Evolutionary conservation across 1,140 invertebrate genomes (phyloP), one percentile per base, ranked within the genome.

Genomic region (Conopomorpha cramerella): DNA sequence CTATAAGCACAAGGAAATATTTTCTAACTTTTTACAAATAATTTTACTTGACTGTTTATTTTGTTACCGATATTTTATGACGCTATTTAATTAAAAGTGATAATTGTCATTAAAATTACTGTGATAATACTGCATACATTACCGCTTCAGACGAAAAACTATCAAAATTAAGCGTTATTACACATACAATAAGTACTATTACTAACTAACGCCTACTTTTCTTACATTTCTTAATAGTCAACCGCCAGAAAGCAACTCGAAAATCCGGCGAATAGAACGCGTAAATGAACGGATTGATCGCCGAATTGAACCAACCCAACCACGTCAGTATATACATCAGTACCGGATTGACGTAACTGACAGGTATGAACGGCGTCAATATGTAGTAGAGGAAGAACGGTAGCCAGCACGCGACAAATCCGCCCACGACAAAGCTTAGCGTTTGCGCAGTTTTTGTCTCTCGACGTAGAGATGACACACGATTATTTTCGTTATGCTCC

Each of bases 261-360:
- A 93, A 93, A 57, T 92, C 89, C 0, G 85, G 85, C 50, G 90
- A 93, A 60, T 92, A 91, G 55, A 92, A 91, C 8, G 92, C 91
- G 51, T 93, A 93, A 49, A 93, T 92, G 51, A 92, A 91, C 0
- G 90, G 90, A 68, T 93, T 93, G 31, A 93, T 90, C 1, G 88
- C 88, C 3, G 92, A 95, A 67, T 96, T 97, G 32, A 94, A 85
- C 88, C 95, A 96, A 2, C 89, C 94, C 26, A 96, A 79, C 94
- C 94, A 97, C 0, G 91, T 94, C 29, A 95, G 73, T 41, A 90
- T 84, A 25, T 84, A 84, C 84, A 93, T 92, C 7, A 93, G 72
- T 7, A 85, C 74, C 6, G 79, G 63, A 37, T 81, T 82, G 1
- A 82, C 78, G 26, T 82, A 80, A n/a, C 65, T 60, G 2, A 46